A percentile compares a stretch with the other conserved stretches of the same genome.
These are phyloP conservation scores for Neodiprion lecontei DNA, from an alignment of 1,140 invertebrate species.

Conservation along the genomic window DNA sequence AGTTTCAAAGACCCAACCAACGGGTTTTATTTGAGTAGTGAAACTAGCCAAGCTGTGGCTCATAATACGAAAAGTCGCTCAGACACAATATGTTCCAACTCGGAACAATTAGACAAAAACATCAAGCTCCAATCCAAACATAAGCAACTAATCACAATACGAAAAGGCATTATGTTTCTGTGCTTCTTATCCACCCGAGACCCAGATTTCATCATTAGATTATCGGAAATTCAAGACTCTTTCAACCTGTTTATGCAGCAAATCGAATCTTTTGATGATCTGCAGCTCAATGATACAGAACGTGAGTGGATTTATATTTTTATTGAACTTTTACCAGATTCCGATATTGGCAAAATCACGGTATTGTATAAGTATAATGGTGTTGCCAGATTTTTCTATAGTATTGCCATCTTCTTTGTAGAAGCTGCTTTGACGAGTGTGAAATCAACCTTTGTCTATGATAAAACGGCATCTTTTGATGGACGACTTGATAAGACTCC, in stretches of 20 bases:
- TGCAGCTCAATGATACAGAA: slow-evolving; percentile 46
- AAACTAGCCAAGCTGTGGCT: slow-evolving; percentile 3
- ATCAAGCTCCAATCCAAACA: slow-evolving; percentile 40
- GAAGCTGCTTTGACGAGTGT: slow-evolving; percentile 25
- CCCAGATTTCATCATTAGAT: slow-evolving; percentile 43
- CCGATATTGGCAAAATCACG: no score
- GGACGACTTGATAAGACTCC: neutral
- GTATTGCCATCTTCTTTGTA: slow-evolving; percentile 6
- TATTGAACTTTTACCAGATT: no score
- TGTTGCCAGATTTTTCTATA: no score
- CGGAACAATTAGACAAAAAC: slow-evolving; percentile 27
- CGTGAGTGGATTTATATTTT: slow-evolving; percentile 37
- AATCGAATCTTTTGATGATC: slow-evolving; percentile 37
- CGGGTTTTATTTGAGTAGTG: slow-evolving; percentile 7
- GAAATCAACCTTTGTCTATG: slow-evolving; percentile 19
- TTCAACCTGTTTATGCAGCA: slow-evolving; percentile 49
- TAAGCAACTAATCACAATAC: slow-evolving; percentile 41
- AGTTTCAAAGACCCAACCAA: neutral
- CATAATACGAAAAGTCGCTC: neutral
- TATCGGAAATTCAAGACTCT: slow-evolving; percentile 44
- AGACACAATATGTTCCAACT: slow-evolving; percentile 5
- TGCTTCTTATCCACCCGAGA: slow-evolving; percentile 48
- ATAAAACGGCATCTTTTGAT: neutral
- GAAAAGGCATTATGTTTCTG: slow-evolving; percentile 49
- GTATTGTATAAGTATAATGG: no score